Evolutionary conservation across 2,113 vertebrate species (phyloP).

Genomic region (Bos javanicus): DNA sequence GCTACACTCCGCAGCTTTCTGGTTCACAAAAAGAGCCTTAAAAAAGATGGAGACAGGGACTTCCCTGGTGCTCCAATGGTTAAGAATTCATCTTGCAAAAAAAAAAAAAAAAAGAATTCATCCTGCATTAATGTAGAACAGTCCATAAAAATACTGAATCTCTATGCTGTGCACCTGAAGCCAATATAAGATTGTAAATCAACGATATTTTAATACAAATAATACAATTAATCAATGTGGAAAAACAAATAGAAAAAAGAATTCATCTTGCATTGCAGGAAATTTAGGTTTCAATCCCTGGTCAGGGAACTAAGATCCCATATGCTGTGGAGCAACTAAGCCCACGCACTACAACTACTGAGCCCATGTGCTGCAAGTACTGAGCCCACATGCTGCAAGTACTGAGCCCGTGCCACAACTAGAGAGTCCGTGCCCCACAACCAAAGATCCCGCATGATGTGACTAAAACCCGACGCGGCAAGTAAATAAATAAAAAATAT

Average conservation of each 20-base stretch:
- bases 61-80: not conserved
- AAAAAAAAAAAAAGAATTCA: not conserved
- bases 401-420: not conserved
- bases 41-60: not conserved
- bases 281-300: not conserved
- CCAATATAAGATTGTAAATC: not conserved
- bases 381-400: not conserved
- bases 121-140: not conserved
- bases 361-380: not conserved
- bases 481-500: not conserved
- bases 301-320: not conserved
- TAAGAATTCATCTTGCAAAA: not conserved
- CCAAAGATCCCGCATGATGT: not conserved
- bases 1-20: not conserved
- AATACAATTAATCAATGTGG: not conserved
- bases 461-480: not conserved
- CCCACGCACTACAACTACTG: not conserved
- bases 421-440: not conserved
- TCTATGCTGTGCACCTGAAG: not conserved
- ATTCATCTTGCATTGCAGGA: not conserved
- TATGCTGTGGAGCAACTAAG: not conserved
- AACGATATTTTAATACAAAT: not conserved
- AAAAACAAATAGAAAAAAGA: not conserved
- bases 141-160: not conserved
- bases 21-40: not conserved